phyloP scores from a whole-genome alignment of 2,888 invertebrate species.

The Macropis europaea region DNA sequence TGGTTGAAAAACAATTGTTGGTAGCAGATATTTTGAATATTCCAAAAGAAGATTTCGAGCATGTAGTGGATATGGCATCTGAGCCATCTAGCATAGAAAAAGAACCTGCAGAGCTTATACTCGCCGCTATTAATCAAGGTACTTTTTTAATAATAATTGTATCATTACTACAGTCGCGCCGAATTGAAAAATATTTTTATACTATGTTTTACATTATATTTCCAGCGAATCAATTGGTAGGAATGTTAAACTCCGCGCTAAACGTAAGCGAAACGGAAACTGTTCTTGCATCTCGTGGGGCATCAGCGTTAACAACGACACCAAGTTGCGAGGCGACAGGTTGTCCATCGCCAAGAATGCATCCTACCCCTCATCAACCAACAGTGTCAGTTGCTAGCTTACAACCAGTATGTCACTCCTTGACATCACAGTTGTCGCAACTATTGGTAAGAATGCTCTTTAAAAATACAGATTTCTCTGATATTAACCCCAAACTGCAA shows the following conservation, averaged over 20 bases:
- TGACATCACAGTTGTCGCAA: constrained; percentile 86
- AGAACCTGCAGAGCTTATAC: constrained; percentile 86
- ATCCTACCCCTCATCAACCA: constrained; percentile 78
- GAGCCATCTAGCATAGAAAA: constrained; percentile 81
- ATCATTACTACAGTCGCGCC: not conserved
- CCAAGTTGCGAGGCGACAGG: constrained; percentile 74
- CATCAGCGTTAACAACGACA: constrained; percentile 74
- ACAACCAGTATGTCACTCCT: constrained; percentile 84
- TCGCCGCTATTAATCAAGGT: constrained; percentile 87
- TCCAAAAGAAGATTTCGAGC: constrained; percentile 86
- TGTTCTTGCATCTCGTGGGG: constrained; percentile 80
- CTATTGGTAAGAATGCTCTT: constrained; percentile 72
- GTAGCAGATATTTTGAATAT: constrained; percentile 89
- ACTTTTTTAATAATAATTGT: not conserved
- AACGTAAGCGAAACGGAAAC: constrained; percentile 82
- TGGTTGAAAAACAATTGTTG: constrained; percentile 87
- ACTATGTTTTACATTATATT: constrained; percentile 24
- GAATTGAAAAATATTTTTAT: too few species aligned
- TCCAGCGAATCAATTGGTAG: constrained; percentile 82
- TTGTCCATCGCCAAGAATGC: constrained; percentile 79
- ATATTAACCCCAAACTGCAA: too few species aligned
- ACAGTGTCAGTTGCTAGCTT: constrained; percentile 84
- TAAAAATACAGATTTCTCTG: not conserved
- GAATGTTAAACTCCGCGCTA: constrained; percentile 82
- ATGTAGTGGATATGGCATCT: constrained; percentile 85